Evolutionary conservation across 1,140 invertebrate species (phyloP).

Genomic region (Trachelipus rathkii): DNA sequence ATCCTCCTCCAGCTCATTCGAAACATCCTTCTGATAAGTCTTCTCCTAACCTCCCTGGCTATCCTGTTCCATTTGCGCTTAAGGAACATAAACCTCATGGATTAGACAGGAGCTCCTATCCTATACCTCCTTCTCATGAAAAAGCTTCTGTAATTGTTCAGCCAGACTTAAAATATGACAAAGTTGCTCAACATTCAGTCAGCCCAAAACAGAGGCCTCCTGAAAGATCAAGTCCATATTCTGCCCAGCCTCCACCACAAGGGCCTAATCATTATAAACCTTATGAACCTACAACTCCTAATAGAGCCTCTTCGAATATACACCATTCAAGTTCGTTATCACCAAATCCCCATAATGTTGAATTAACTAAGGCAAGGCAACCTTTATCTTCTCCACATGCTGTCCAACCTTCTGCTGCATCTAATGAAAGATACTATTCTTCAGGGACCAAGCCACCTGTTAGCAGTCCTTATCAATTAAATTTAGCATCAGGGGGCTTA

Average conservation of each 20-base stretch:
- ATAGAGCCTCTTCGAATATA: constrained; percentile 24
- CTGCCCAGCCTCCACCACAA: constrained; percentile 27
- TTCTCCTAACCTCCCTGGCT: constrained; percentile 19
- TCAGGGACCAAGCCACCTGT: constrained; percentile 29
- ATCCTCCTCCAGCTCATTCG: constrained; percentile 39
- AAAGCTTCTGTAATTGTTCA: constrained; percentile 43
- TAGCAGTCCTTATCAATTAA: constrained; percentile 34
- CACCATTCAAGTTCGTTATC: constrained; percentile 31
- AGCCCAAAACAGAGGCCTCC: constrained; percentile 43
- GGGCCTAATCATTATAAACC: constrained; percentile 37
- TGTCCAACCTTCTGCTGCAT: constrained; percentile 47
- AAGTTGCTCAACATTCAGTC: constrained; percentile 35
- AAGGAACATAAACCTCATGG: constrained; percentile 38
- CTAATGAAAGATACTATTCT: constrained; percentile 38
- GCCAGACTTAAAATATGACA: constrained; percentile 42
- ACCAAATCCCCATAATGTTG: constrained; percentile 33
- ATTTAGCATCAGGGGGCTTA: constrained; percentile 35
- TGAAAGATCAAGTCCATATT: constrained; percentile 41
- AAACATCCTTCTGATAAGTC: constrained; percentile 36
- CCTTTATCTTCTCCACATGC: constrained; percentile 49
- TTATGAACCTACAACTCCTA: constrained; percentile 35
- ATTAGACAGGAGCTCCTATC: constrained; percentile 31
- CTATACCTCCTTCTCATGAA: constrained; percentile 31
- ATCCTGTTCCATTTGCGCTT: constrained; percentile 29
- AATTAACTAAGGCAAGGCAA: constrained; percentile 47